A percentile compares a stretch with the other conserved stretches of the same genome.
Conservation (phyloP, 2,113 vertebrate species). For the Origma solitaria region DNA sequence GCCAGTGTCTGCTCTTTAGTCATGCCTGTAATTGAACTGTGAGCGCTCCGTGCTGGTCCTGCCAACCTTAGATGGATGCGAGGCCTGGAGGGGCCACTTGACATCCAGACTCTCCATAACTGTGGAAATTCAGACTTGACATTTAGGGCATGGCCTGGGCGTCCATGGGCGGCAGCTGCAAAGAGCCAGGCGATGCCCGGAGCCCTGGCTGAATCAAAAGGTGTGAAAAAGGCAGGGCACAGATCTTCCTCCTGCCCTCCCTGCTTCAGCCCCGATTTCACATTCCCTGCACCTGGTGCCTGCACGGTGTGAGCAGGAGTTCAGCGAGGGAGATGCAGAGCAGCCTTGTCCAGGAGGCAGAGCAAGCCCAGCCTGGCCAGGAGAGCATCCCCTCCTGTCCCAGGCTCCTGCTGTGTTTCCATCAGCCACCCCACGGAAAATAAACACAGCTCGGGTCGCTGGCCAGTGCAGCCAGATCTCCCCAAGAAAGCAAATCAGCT, state of each 20-base stretch:
- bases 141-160: slow-evolving; percentile 6
- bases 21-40: neutral
- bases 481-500: neutral
- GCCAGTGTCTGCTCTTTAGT: neutral
- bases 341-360: neutral
- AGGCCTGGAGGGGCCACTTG: slow-evolving; percentile 28
- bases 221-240: neutral
- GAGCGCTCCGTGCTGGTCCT: neutral
- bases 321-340: neutral
- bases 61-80: neutral
- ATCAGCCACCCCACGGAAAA: neutral
- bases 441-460: neutral
- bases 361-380: neutral
- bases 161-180: slow-evolving; percentile 2
- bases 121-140: neutral
- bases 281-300: neutral
- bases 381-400: neutral
- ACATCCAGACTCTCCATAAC: neutral
- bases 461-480: neutral
- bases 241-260: neutral
- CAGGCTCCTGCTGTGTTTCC: neutral
- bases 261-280: neutral
- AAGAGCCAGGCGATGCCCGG: neutral
- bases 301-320: neutral
- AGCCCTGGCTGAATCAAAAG: neutral